Conservation (phyloP, 2,888 invertebrate species). For the Hirudinaria manillensis region DNA sequence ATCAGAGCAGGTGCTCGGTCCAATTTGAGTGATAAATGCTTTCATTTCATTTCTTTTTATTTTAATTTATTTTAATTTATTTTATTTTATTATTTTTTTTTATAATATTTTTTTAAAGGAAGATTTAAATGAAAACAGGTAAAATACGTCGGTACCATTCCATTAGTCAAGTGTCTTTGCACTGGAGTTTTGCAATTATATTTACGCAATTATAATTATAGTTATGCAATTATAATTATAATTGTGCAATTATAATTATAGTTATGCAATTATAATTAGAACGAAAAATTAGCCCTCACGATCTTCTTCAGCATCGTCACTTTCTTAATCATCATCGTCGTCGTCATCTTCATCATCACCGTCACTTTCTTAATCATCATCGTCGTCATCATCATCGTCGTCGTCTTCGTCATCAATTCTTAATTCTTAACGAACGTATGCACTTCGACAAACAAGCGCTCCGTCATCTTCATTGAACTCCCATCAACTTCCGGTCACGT, state of each 20-base stretch:
- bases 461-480: background rate
- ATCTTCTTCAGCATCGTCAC: background rate
- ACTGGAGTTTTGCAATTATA: background rate
- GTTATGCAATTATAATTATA: background rate
- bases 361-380: background rate
- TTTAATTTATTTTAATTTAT: background rate
- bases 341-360: background rate
- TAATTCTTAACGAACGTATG: background rate
- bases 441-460: background rate
- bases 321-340: background rate
- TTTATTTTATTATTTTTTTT: background rate
- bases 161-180: too few species aligned
- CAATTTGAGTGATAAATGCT: background rate
- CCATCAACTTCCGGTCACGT: slow-evolving; percentile 7
- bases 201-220: background rate
- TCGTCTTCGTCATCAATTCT: background rate
- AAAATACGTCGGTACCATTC: too few species aligned
- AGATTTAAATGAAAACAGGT: too few species aligned
- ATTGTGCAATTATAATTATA: background rate
- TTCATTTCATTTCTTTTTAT: background rate
- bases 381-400: background rate
- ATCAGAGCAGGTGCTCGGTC: too few species aligned
- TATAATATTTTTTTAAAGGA: background rate
- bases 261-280: background rate
- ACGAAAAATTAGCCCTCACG: too few species aligned